Base-by-base conservation (phyloP, 1,140 invertebrate species). In the Homarus americanus region DNA sequence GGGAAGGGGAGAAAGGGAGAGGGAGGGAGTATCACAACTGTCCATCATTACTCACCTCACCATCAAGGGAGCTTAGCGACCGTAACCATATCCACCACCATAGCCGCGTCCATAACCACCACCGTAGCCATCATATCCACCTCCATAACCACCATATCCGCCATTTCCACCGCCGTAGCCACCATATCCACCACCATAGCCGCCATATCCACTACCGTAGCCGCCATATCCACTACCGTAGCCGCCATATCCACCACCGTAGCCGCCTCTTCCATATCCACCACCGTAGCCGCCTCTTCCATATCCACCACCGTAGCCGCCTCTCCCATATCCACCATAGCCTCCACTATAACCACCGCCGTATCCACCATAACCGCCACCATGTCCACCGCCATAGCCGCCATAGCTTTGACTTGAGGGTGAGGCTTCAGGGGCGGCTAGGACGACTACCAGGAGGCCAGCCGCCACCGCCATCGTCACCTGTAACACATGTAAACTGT, bases 111-210 rank as follows among this genome's bases (percentile, higher is more conserved):
- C 75, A 40, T 36, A 34, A 38, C 24, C n/a, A 0, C 41, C 36
- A 78, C 76, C 76, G n/a, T 58, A 53, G 7, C 79, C 79, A 79
- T 41, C 41, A 28, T 49, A 79, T 0, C 76, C 76, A 38, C n/a
- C n/a, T n/a, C n/a, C n/a, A n/a, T n/a, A n/a, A n/a, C n/a, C n/a
- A n/a, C n/a, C n/a, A n/a, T n/a, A n/a, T n/a, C n/a, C n/a, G n/a
- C n/a, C n/a, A n/a, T n/a, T n/a, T n/a, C n/a, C n/a, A n/a, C 20
- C 2, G n/a, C 36, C 75, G 40, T 20, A 10, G 1, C 34, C 72
- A 75, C 72, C 72, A 75, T 75, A 75, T 4, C 75, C 75, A 41
- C 36, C 32, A 12, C 32, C 66, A 72, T 72, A 24, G 4, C 20
- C 66, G 20, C 66, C 72, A 38, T 24, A 24, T 7, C 72, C 72